phyloP scores from a whole-genome alignment of 2,888 invertebrate genomes.

The Orthosia gracilis region DNA sequence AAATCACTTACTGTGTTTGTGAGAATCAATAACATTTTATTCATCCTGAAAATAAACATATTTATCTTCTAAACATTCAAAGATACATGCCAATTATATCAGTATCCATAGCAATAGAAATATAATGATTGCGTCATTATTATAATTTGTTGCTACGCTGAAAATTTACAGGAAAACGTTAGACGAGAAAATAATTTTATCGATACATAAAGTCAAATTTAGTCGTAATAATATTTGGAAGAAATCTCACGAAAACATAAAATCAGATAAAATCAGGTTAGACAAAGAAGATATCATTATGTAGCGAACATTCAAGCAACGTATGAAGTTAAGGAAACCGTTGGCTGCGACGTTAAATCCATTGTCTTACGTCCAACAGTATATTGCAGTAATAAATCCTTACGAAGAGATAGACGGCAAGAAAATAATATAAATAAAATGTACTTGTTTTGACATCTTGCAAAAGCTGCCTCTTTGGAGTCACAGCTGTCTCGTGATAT shows the following conservation, averaged over 20 bases:
- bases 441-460: conserved; percentile 81
- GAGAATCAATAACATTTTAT: background rate
- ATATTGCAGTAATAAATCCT: conserved; percentile 85
- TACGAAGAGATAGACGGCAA: conserved; percentile 71
- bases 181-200: conserved; percentile 7
- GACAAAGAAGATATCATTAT: conserved; percentile 51
- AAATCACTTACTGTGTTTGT: too few relatives aligned
- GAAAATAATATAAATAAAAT: conserved; percentile 82
- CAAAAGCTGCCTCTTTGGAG: conserved; percentile 73
- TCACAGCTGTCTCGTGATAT: conserved; percentile 83
- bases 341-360: conserved; percentile 74
- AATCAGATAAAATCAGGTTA: conserved; percentile 36
- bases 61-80: background rate
- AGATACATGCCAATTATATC: background rate
- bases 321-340: conserved; percentile 69
- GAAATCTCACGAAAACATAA: conserved; percentile 4
- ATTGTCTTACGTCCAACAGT: conserved; percentile 69
- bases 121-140: background rate
- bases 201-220: background rate
- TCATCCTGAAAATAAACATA: background rate
- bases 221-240: conserved; percentile 1
- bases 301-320: conserved; percentile 56
- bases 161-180: conserved; percentile 7
- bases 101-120: conserved; percentile 10
- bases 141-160: background rate